Percentiles rank a stretch among this genome's conserved stretches.
phyloP scores from a whole-genome alignment of 2,888 invertebrate genomes.

The Empis stercorea region DNA sequence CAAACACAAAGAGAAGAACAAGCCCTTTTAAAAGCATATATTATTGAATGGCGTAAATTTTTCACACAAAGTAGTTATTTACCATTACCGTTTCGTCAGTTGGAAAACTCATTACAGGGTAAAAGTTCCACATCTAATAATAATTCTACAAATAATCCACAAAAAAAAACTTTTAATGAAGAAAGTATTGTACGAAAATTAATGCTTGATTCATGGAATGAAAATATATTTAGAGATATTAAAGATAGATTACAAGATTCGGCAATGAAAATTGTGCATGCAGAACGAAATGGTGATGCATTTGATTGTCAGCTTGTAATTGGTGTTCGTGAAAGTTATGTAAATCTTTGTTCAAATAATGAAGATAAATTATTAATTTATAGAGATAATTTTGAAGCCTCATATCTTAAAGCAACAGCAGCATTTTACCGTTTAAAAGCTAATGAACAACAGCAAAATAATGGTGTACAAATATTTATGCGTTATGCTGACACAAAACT shows the following conservation, averaged over 20 bases:
- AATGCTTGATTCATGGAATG: conserved; percentile 98
- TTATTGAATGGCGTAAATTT: conserved; percentile 96
- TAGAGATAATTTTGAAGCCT: conserved; percentile 90
- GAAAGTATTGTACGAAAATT: conserved; percentile 87
- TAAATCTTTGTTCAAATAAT: conserved; percentile 87
- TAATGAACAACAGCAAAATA: conserved; percentile 70
- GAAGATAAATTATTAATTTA: conserved; percentile 92
- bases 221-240: conserved; percentile 90
- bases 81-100: conserved; percentile 87
- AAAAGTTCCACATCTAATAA: conserved; percentile 39
- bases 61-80: conserved; percentile 95
- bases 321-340: conserved; percentile 95
- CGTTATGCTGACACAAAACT: conserved; percentile 89
- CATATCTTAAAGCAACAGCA: conserved; percentile 86
- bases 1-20: conserved; percentile 88
- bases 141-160: conserved; percentile 30
- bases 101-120: conserved; percentile 74
- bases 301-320: conserved; percentile 96
- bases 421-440: conserved; percentile 88
- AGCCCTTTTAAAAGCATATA: conserved; percentile 89
- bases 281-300: conserved; percentile 93
- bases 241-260: conserved; percentile 86
- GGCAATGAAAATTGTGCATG: conserved; percentile 94
- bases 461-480: conserved; percentile 97
- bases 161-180: conserved; percentile 52